phyloP scores from a whole-genome alignment of 2,888 invertebrate genomes.

The Andrena fulva region DNA sequence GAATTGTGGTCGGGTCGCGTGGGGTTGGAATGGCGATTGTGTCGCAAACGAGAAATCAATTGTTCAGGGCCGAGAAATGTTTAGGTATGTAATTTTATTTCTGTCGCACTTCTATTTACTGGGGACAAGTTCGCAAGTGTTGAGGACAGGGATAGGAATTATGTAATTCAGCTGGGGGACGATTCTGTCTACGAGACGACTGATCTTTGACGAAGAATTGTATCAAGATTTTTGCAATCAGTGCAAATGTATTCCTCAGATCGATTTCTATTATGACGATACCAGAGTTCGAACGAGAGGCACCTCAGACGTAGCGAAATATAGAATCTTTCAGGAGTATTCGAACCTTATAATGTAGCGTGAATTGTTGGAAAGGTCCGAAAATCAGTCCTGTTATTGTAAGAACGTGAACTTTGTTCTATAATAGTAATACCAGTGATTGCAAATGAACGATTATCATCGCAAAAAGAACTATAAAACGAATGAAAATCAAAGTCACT shows the following conservation, averaged over 20 bases:
- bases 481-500: neutral
- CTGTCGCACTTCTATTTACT: too few species aligned
- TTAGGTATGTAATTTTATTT: too few species aligned
- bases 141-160: neutral
- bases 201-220: neutral
- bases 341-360: neutral
- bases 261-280: neutral
- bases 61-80: too few species aligned
- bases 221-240: constrained; percentile 3
- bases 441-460: neutral
- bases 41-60: too few species aligned
- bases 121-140: too few species aligned
- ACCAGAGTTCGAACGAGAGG: neutral
- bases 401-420: too few species aligned
- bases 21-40: too few species aligned
- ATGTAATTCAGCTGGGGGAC: neutral
- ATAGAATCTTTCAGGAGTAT: neutral
- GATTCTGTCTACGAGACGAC: neutral
- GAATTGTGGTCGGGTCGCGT: too few species aligned
- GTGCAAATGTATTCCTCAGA: neutral
- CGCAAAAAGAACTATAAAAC: neutral
- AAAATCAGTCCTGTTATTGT: too few species aligned
- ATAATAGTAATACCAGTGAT: neutral
- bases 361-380: neutral
- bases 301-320: neutral